Percentiles rank a stretch among this genome's conserved stretches.
Conservation (phyloP, 2,113 vertebrate species). For the Telmatochromis sp. region DNA sequence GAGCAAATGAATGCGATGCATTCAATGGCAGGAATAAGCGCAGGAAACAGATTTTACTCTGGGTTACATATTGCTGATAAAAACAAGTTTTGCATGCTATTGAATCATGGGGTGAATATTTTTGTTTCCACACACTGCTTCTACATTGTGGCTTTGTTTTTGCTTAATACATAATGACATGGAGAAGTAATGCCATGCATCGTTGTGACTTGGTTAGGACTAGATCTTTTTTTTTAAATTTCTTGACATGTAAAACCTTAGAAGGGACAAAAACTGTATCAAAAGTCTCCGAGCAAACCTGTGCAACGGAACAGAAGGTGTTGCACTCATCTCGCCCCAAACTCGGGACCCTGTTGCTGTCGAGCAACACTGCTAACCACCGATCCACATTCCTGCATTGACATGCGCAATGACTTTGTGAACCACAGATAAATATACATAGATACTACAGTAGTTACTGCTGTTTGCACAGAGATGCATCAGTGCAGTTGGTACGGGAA, state of each 20-base stretch:
- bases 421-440: background rate
- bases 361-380: background rate
- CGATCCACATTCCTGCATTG: background rate
- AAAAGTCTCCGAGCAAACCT: background rate
- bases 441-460: background rate
- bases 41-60: too few species aligned
- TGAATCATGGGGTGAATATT: background rate
- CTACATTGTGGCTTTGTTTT: background rate
- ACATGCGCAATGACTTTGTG: background rate
- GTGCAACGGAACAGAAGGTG: background rate
- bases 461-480: background rate
- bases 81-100: background rate
- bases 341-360: background rate
- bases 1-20: too few species aligned
- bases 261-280: background rate
- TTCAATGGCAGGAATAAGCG: too few species aligned
- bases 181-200: background rate
- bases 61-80: background rate
- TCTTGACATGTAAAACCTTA: background rate
- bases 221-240: accelerated
- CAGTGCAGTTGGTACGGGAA: background rate
- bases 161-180: background rate
- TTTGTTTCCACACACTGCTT: background rate
- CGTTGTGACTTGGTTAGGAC: background rate
- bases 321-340: background rate